Percentiles rank a stretch among this genome's conserved stretches.
These are phyloP conservation scores for Pteronura brasiliensis DNA, from an alignment of 2,113 vertebrate genomes.

Conservation along the genomic window DNA sequence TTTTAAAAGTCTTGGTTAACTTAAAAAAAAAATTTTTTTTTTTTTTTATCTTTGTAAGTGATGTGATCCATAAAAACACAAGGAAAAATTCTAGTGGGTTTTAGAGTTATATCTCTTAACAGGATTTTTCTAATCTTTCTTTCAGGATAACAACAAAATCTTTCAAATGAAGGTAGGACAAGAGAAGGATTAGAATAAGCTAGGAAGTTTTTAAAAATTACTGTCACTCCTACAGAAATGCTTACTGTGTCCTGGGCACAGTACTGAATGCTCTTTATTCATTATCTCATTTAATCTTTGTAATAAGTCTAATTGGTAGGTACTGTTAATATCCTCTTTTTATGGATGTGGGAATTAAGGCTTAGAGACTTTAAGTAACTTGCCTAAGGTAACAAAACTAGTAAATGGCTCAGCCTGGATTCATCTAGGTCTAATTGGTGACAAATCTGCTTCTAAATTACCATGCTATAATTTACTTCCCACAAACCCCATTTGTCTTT, in stretches of 20 bases:
- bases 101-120: slow-evolving; percentile 19
- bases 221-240: background rate
- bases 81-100: background rate
- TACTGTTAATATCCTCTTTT: background rate
- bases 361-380: slow-evolving; percentile 35
- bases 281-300: slow-evolving; percentile 54
- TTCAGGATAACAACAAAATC: slow-evolving; percentile 30
- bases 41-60: slow-evolving; percentile 24
- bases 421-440: slow-evolving; percentile 2
- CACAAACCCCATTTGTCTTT: slow-evolving; percentile 2
- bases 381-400: slow-evolving; percentile 41
- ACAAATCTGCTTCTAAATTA: slow-evolving; percentile 15
- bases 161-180: slow-evolving; percentile 12
- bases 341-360: background rate
- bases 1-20: slow-evolving; percentile 21
- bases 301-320: slow-evolving; percentile 43
- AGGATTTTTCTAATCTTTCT: slow-evolving; percentile 42
- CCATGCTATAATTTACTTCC: background rate
- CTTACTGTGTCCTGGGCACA: background rate
- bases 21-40: background rate
- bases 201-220: slow-evolving; percentile 27
- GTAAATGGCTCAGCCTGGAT: slow-evolving; percentile 31
- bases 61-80: background rate
- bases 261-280: slow-evolving; percentile 35
- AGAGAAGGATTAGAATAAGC: background rate